Percentiles rank a stretch among this genome's conserved stretches.
These are phyloP conservation scores for Ptilonorhynchus violaceus DNA, from an alignment of 2,113 vertebrate genomes.

Conservation along the genomic window DNA sequence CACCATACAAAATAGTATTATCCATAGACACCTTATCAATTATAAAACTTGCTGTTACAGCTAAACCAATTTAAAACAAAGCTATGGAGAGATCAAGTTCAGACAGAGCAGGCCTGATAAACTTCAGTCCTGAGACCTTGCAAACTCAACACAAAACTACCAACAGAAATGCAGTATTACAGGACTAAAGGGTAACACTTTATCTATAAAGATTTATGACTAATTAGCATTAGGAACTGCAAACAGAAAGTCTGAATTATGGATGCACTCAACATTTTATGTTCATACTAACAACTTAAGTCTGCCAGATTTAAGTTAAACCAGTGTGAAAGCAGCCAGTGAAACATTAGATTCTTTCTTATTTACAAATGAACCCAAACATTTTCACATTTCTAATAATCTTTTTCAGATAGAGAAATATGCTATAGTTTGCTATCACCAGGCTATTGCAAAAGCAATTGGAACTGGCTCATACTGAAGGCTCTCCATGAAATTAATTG, in stretches of 20 bases:
- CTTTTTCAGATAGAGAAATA: background rate
- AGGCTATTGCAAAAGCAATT: background rate
- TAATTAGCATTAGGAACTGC: background rate
- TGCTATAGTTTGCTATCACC: background rate
- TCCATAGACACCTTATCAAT: background rate
- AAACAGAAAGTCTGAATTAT: background rate
- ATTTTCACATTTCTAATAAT: background rate
- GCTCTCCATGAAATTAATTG: background rate
- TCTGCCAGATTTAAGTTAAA: background rate
- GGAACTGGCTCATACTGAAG: background rate
- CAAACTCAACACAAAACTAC: background rate
- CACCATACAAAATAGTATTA: background rate
- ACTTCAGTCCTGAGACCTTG: background rate
- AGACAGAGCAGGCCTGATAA: background rate
- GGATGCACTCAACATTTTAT: background rate
- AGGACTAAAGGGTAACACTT: background rate
- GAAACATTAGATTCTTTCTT: background rate
- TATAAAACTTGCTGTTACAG: background rate
- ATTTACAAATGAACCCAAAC: background rate
- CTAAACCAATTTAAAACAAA: background rate
- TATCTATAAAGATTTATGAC: background rate
- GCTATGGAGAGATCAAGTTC: background rate
- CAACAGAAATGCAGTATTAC: background rate
- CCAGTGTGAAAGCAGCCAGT: background rate
- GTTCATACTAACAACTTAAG: background rate